phyloP scores from a whole-genome alignment of 1,140 invertebrate species.

The Formica exsecta region DNA sequence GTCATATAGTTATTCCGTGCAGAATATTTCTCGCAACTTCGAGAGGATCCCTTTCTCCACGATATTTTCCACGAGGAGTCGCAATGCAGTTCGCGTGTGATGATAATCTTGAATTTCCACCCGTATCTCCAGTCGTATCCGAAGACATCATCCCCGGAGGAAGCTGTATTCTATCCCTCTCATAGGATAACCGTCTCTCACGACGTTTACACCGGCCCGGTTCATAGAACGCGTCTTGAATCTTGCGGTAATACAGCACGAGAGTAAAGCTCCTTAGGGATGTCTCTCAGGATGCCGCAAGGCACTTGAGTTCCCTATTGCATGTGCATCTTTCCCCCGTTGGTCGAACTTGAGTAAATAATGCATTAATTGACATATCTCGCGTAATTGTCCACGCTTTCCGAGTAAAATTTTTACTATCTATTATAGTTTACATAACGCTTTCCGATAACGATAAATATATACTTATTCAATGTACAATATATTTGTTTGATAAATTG shows the following conservation, averaged over 20 bases:
- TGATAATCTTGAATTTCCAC: conserved; percentile 53
- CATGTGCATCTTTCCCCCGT: conserved; percentile 26
- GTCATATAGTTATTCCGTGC: neutral
- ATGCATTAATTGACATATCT: conserved; percentile 46
- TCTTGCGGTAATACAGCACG: conserved; percentile 48
- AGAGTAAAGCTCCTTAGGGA: conserved; percentile 66
- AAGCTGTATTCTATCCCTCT: conserved; percentile 44
- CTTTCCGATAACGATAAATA: neutral
- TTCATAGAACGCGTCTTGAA: conserved; percentile 59
- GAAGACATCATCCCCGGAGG: conserved; percentile 49
- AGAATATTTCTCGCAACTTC: no score
- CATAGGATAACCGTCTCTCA: conserved; percentile 53
- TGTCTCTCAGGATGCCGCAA: conserved; percentile 42
- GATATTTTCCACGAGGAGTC: conserved; percentile 20
- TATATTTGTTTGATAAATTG: neutral
- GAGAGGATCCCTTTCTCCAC: neutral
- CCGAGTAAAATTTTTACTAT: neutral
- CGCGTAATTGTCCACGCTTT: neutral
- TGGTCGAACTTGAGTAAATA: conserved; percentile 58
- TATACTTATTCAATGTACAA: neutral
- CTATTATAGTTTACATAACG: neutral
- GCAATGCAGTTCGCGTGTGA: conserved; percentile 4
- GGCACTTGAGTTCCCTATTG: conserved; percentile 53
- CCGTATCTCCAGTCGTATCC: conserved; percentile 22
- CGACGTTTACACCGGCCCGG: conserved; percentile 47